phyloP scores from a whole-genome alignment of 2,113 vertebrate genomes.

The Pionites leucogaster region DNA sequence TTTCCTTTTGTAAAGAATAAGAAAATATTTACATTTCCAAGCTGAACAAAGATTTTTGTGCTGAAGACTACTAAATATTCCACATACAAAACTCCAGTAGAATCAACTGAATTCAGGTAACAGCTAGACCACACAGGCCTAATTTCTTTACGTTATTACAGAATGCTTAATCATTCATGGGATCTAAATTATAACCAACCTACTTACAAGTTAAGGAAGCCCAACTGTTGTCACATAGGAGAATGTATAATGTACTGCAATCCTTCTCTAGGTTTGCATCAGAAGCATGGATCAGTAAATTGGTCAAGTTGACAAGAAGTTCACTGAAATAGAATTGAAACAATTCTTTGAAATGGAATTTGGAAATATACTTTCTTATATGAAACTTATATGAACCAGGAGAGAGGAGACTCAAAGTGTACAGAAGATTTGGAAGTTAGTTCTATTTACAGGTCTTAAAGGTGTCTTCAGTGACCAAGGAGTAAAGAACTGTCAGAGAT shows the following conservation, averaged over 20 bases:
- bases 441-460: slow-evolving; percentile 66
- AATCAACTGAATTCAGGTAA: not conserved
- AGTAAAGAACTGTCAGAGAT: slow-evolving; percentile 59
- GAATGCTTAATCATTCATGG: not conserved
- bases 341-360: not conserved
- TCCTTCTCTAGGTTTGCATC: not conserved
- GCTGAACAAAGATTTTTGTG: slow-evolving; percentile 6
- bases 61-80: slow-evolving; percentile 22
- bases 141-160: not conserved
- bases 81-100: not conserved
- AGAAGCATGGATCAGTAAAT: not conserved
- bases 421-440: slow-evolving; percentile 65
- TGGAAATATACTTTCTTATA: not conserved
- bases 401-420: not conserved
- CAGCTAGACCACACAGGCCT: not conserved
- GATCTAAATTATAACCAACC: not conserved
- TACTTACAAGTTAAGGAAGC: not conserved
- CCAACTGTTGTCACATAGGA: not conserved
- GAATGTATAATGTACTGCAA: not conserved
- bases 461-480: slow-evolving; percentile 66
- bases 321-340: not conserved
- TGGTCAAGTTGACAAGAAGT: not conserved
- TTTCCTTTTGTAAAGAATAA: not conserved
- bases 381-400: slow-evolving; percentile 51
- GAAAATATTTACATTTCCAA: slow-evolving; percentile 36